Percentiles rank a stretch among this genome's conserved stretches.
These are phyloP conservation scores for Ellobium chinense DNA, from an alignment of 2,888 invertebrate genomes.

Conservation along the genomic window DNA sequence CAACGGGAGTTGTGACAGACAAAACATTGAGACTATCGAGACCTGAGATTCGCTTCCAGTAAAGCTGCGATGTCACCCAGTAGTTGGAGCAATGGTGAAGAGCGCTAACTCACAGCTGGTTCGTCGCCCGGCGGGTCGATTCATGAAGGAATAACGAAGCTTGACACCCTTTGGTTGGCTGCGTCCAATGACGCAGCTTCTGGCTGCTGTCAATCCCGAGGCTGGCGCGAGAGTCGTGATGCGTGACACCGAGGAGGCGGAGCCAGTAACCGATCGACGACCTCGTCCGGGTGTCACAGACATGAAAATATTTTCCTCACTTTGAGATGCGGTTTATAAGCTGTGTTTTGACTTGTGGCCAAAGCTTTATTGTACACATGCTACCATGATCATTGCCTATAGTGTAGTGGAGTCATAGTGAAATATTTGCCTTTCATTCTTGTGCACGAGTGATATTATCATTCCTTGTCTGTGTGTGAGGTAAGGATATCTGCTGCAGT, in stretches of 20 bases:
- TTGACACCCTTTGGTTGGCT: constrained; percentile 11
- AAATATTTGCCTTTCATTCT: background rate
- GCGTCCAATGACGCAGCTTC: constrained; percentile 37
- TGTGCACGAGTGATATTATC: background rate
- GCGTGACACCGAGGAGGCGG: constrained; percentile 40
- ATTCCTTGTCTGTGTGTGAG: constrained; percentile 8
- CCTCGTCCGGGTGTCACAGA: constrained; percentile 21
- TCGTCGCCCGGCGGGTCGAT: constrained; percentile 26
- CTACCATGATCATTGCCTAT: background rate
- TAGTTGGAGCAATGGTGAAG: background rate
- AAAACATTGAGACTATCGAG: too few relatives aligned
- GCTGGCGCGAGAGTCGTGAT: constrained; percentile 34
- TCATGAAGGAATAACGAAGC: constrained; percentile 25
- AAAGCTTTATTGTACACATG: constrained; percentile 17
- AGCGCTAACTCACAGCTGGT: constrained; percentile 6
- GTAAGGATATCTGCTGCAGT: constrained; percentile 14
- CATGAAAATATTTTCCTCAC: constrained; percentile 37
- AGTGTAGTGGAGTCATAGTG: background rate
- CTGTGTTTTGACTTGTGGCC: constrained; percentile 50
- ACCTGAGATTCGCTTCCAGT: too few relatives aligned
- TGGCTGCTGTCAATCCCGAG: constrained; percentile 25
- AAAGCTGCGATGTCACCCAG: too few relatives aligned
- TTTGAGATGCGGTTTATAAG: constrained; percentile 36
- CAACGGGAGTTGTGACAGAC: too few relatives aligned
- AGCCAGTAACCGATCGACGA: constrained; percentile 35